Evolutionary conservation across 1,140 invertebrate genomes (phyloP).

Genomic region (Carposina sasakii): DNA sequence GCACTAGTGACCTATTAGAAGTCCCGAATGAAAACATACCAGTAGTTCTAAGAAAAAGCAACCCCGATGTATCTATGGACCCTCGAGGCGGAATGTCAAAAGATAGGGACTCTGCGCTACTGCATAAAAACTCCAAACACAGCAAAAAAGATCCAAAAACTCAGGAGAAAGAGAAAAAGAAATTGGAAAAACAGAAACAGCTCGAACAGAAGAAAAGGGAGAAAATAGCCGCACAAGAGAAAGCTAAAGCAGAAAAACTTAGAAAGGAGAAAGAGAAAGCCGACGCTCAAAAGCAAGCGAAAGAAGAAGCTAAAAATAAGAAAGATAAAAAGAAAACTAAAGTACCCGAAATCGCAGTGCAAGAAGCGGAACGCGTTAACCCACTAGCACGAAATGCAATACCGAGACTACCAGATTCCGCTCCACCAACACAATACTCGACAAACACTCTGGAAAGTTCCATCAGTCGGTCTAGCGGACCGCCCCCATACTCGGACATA

Average conservation of each 20-base stretch:
- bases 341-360: slow-evolving; percentile 28
- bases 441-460: slow-evolving; percentile 58
- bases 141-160: slow-evolving; percentile 27
- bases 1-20: slow-evolving; percentile 34
- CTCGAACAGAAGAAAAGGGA: slow-evolving; percentile 44
- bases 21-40: slow-evolving; percentile 14
- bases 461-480: slow-evolving; percentile 46
- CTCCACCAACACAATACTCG: slow-evolving; percentile 19
- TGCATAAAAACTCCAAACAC: slow-evolving; percentile 8
- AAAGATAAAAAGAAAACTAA: slow-evolving; percentile 28
- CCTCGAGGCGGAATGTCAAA: slow-evolving; percentile 15
- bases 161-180: slow-evolving; percentile 43
- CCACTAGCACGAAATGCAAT: slow-evolving; percentile 5
- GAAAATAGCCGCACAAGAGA: slow-evolving; percentile 34
- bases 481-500: slow-evolving; percentile 42
- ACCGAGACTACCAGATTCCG: slow-evolving; percentile 5
- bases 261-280: slow-evolving; percentile 39
- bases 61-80: slow-evolving; percentile 29
- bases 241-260: slow-evolving; percentile 42
- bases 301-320: slow-evolving; percentile 25
- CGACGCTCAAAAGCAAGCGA: slow-evolving; percentile 37
- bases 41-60: slow-evolving; percentile 19
- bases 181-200: slow-evolving; percentile 37
- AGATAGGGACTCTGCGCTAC: background rate
- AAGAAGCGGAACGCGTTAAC: slow-evolving; percentile 2